phyloP scores from a whole-genome alignment of 2,888 invertebrate species.

The Pterobdella sp. region DNA sequence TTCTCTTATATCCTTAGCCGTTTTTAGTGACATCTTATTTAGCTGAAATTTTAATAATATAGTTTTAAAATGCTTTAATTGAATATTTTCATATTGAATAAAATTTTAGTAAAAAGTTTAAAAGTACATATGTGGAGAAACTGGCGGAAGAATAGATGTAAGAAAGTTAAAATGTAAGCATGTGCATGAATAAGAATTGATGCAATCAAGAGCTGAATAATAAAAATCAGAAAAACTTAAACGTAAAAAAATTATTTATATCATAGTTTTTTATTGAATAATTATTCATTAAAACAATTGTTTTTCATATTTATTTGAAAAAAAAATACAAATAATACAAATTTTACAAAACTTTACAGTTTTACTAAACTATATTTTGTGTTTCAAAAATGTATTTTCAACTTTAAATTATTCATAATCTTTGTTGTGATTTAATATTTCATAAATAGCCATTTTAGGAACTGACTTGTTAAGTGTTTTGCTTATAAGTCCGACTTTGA shows the following conservation, averaged over 20 bases:
- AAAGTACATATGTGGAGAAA: no score
- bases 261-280: background rate
- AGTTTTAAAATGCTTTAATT: background rate
- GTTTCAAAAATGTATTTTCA: background rate
- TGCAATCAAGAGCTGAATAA: background rate
- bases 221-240: background rate
- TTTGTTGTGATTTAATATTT: slow-evolving; percentile 28
- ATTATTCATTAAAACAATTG: background rate
- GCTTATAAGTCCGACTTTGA: background rate
- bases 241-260: background rate
- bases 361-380: no score
- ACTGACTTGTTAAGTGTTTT: background rate
- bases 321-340: background rate
- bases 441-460: slow-evolving; percentile 27
- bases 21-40: background rate
- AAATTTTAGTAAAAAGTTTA: no score
- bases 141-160: no score
- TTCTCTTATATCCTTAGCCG: slow-evolving; percentile 34
- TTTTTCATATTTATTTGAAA: background rate
- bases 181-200: background rate
- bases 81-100: no score
- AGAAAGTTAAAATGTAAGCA: background rate
- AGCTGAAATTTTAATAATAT: background rate
- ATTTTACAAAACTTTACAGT: no score
- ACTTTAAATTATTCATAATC: background rate